These are phyloP conservation scores for Temnothorax longispinosus DNA, from an alignment of 1,140 invertebrate genomes.

Conservation along the genomic window DNA sequence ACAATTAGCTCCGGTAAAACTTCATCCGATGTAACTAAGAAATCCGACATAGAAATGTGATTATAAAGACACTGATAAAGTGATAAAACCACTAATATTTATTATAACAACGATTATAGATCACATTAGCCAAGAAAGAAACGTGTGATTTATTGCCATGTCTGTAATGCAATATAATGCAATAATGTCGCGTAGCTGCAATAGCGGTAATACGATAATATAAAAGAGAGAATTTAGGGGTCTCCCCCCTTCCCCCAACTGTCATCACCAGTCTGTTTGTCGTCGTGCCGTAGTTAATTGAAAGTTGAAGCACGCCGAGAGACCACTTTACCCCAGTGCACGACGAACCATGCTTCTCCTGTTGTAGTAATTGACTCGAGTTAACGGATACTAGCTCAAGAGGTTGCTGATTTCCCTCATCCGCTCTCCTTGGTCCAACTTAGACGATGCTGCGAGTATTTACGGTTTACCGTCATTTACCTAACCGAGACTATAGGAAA, in stretches of 20 bases:
- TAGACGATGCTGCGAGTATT: conserved; percentile 53
- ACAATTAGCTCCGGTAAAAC: background rate
- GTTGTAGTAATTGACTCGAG: conserved; percentile 67
- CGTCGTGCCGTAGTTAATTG: conserved; percentile 54
- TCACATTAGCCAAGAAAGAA: background rate
- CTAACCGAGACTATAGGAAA: conserved; percentile 39
- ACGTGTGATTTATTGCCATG: background rate
- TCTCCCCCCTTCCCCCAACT: background rate
- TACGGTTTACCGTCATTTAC: conserved; percentile 62
- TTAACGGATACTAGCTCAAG: conserved; percentile 63
- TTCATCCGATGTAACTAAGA: background rate
- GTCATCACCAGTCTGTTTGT: conserved; percentile 50
- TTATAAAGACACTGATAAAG: background rate
- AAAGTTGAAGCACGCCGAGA: conserved; percentile 59
- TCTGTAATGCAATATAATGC: background rate
- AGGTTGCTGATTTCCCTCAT: conserved; percentile 49
- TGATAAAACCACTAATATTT: background rate
- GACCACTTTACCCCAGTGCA: conserved; percentile 52
- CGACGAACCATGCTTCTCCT: conserved; percentile 53
- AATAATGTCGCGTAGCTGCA: conserved; percentile 17
- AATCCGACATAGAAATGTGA: background rate
- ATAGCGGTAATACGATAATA: conserved; percentile 13
- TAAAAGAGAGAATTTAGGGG: conserved; percentile 18
- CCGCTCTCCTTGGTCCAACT: conserved; percentile 50
- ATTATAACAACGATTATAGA: background rate